Base-by-base conservation (phyloP, 1,140 invertebrate species). In the Drosophila biarmipes region DNA sequence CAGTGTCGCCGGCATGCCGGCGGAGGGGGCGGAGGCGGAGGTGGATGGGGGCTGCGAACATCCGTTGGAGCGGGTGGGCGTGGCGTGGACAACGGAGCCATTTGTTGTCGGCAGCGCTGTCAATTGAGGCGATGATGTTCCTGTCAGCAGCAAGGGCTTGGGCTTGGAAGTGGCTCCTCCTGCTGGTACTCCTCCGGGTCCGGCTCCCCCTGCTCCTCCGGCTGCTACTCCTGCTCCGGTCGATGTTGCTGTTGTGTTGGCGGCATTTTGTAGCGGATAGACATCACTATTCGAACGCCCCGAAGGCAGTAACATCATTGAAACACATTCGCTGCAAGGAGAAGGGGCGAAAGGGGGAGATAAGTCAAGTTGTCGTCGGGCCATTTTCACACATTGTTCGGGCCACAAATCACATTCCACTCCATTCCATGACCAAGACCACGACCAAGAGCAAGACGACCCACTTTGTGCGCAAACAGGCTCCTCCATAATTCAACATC, bases 231-330 rank as follows among this genome's bases (percentile, higher is more conserved):
- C 37, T 51, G 29, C 67, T 59, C 27, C 15, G 7, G 52, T n/a
- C 34, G 57, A 19, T 46, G 38, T 46, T 40, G 48, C n/a, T 55
- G 73, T 62, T 49, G 57, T 75, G 52, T 66, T 75, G 72, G 62
- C 78, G 54, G 76, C 67, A 84, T 77, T 91, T 73, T 85, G 90
- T 75, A 90, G 62, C 80, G 90, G 85, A 87, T 91, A 86, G 59
- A 90, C 90, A 90, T 91, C 90, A 85, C 90, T 90, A 82, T 90
- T 91, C 61, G 90, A 91, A 78, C 90, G 90, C 90, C 90, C 90
- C 69, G 90, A 91, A 91, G 90, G 90, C 90, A 91, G 78, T 78
- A 91, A 87, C 90, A 91, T 91, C 78, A 74, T 91, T 85, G 71
- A 91, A 85, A 78, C 78, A 80, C 90, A 91, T 91, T 91, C 86